Percentiles rank a stretch among this genome's conserved stretches.
These are phyloP conservation scores for Drosophila mojavensis DNA, from an alignment of 1,140 invertebrate genomes.

Conservation along the genomic window DNA sequence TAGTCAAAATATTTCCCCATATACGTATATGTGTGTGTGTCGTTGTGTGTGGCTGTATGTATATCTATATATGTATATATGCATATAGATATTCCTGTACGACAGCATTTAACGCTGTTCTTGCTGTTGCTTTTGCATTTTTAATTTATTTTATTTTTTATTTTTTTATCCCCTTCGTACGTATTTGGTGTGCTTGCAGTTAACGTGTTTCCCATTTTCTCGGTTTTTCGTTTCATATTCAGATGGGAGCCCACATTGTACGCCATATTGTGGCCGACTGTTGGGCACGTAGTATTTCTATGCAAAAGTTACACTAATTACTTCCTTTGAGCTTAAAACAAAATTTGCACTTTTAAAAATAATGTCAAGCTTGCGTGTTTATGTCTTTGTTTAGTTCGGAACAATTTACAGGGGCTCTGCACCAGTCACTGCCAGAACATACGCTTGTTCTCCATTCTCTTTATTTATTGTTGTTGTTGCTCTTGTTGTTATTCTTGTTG, in stretches of 20 bases:
- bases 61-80: slow-evolving; percentile 9
- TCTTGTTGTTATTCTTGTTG: too few species aligned
- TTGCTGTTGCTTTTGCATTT: slow-evolving; percentile 77
- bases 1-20: slow-evolving; percentile 59
- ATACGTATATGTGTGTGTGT: slow-evolving; percentile 31
- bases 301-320: slow-evolving; percentile 82
- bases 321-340: slow-evolving; percentile 84
- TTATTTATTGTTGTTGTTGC: too few species aligned
- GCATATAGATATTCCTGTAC: slow-evolving; percentile 7
- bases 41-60: slow-evolving; percentile 5
- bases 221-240: slow-evolving; percentile 51
- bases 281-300: slow-evolving; percentile 67
- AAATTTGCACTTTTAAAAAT: slow-evolving; percentile 84
- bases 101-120: slow-evolving; percentile 63
- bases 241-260: slow-evolving; percentile 37
- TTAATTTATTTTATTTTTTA: too few species aligned
- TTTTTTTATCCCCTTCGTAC: slow-evolving; percentile 59
- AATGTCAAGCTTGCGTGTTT: slow-evolving; percentile 83
- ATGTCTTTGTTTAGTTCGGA: slow-evolving; percentile 79
- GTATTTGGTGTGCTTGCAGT: slow-evolving; percentile 51
- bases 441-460: too few species aligned
- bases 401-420: slow-evolving; percentile 47
- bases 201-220: neutral
- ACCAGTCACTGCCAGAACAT: neutral
- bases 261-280: slow-evolving; percentile 41